phyloP scores from a whole-genome alignment of 2,888 invertebrate species.

The Nomada goodeniana region DNA sequence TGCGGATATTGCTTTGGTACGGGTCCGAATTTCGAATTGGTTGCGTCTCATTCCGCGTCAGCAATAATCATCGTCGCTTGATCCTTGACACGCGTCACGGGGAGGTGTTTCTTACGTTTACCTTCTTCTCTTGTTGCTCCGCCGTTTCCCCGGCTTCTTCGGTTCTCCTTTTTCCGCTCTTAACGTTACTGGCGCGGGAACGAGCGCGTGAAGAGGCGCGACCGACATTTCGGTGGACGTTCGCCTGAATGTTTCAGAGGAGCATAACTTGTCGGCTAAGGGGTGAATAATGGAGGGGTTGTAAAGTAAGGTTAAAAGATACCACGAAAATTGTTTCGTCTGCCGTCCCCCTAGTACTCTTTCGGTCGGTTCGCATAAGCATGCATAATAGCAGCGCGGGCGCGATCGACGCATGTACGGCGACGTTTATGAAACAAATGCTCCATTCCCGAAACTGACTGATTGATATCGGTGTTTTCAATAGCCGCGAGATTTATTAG shows the following conservation, averaged over 20 bases:
- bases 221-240: constrained; percentile 48
- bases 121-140: background rate
- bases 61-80: too few species aligned
- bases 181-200: constrained; percentile 39
- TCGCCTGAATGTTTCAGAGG: constrained; percentile 46
- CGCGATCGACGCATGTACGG: constrained; percentile 3
- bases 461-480: constrained; percentile 45
- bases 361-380: background rate
- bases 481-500: constrained; percentile 46
- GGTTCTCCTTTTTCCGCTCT: background rate
- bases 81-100: background rate
- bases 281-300: constrained; percentile 49
- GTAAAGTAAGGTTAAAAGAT: constrained; percentile 54
- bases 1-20: too few species aligned
- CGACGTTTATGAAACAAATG: constrained; percentile 42
- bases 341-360: background rate
- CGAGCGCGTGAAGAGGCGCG: constrained; percentile 40
- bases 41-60: too few species aligned
- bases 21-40: too few species aligned
- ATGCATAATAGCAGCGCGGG: background rate
- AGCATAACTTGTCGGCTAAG: constrained; percentile 38
- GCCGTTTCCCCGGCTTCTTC: background rate
- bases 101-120: background rate
- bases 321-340: constrained; percentile 38
- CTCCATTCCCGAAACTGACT: constrained; percentile 47